These are phyloP conservation scores for Oryzias woworae DNA, from an alignment of 2,113 vertebrate species.

Conservation along the genomic window DNA sequence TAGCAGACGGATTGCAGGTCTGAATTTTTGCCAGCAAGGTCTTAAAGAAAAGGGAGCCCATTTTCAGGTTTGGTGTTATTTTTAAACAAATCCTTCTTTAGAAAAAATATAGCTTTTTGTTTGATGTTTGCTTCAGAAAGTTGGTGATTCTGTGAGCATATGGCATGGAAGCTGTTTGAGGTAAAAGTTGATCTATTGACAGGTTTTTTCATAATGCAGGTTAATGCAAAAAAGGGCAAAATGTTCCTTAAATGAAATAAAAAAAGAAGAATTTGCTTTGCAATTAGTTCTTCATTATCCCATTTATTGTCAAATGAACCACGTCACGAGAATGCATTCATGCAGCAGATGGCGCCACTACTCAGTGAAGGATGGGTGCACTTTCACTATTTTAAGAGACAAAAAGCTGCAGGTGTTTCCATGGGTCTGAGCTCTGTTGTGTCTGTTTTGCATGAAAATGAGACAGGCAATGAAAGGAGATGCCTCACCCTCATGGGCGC, in stretches of 20 bases:
- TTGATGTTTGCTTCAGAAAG: no score
- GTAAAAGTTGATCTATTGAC: no score
- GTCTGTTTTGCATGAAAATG: conserved; percentile 59
- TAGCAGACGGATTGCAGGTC: conserved; percentile 26
- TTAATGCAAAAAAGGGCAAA: no score
- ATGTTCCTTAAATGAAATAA: no score
- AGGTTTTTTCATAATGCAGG: no score
- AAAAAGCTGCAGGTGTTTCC: conserved; percentile 56
- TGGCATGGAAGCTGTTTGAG: no score
- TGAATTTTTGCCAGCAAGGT: conserved; percentile 19
- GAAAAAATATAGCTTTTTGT: no score
- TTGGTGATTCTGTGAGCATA: no score
- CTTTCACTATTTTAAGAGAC: conserved; percentile 31
- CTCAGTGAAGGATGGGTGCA: background rate
- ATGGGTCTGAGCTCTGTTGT: conserved; percentile 27
- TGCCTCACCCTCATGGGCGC: conserved; percentile 23
- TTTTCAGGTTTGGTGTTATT: background rate
- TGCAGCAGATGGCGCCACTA: background rate
- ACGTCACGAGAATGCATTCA: background rate
- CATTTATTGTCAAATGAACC: conserved; percentile 22
- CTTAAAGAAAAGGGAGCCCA: conserved; percentile 3
- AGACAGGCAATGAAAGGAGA: conserved; percentile 37
- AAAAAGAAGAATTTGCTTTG: no score
- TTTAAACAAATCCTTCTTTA: conserved; percentile 38
- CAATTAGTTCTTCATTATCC: no score